Evolutionary conservation across 2,113 vertebrate species (phyloP).

Genomic region (Megalops atlanticus): DNA sequence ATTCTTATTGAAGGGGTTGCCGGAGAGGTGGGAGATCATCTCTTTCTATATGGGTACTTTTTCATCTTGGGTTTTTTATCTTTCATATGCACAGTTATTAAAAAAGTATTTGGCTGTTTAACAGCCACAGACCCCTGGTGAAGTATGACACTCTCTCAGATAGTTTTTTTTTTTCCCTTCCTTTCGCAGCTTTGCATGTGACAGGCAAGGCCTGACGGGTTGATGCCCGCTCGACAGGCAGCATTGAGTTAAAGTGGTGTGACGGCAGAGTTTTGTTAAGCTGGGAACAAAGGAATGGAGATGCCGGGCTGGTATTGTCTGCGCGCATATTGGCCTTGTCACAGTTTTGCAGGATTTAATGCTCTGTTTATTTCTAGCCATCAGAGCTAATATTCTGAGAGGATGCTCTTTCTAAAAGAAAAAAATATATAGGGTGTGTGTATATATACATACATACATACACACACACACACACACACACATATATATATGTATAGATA

Average conservation of each 20-base stretch:
- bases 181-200: conserved; percentile 71
- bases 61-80: conserved; percentile 20
- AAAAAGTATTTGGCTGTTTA: conserved; percentile 30
- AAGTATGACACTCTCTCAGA: conserved; percentile 80
- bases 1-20: conserved; percentile 52
- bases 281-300: conserved; percentile 81
- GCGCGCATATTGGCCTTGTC: conserved; percentile 81
- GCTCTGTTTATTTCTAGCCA: conserved; percentile 94
- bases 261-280: conserved; percentile 90
- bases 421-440: no score
- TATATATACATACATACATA: no score
- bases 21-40: conserved; percentile 41
- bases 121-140: conserved; percentile 57
- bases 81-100: conserved; percentile 21
- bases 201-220: conserved; percentile 83
- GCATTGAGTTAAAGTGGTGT: conserved; percentile 86
- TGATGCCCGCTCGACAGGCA: conserved; percentile 84
- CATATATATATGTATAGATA: no score
- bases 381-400: conserved; percentile 84
- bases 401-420: conserved; percentile 66
- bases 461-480: no score
- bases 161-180: conserved; percentile 35
- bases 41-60: conserved; percentile 43
- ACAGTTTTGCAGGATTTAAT: conserved; percentile 94
- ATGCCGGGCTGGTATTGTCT: conserved; percentile 79